Evolutionary conservation across 64 coral and sea anemone genomes (phyloP).

Genomic region (Platygyra sinensis): DNA sequence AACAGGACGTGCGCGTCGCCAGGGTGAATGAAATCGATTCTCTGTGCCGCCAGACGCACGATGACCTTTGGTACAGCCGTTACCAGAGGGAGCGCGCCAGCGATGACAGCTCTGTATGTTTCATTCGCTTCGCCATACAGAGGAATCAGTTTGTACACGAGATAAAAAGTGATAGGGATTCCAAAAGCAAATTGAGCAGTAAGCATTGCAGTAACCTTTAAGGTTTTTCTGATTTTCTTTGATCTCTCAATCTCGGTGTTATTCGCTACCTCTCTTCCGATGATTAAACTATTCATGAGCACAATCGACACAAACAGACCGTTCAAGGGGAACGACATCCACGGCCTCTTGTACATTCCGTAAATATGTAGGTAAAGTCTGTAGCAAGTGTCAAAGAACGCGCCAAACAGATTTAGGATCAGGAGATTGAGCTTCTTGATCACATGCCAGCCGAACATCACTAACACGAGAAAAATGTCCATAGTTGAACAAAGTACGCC

Average conservation of each 20-base stretch:
- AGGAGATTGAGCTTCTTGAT: slow-evolving; percentile 72
- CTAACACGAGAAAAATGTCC: slow-evolving; percentile 40
- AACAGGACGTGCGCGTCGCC: slow-evolving; percentile 54
- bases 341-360: slow-evolving; percentile 58
- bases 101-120: slow-evolving; percentile 43
- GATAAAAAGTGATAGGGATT: slow-evolving; percentile 19
- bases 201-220: slow-evolving; percentile 44
- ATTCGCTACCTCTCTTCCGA: slow-evolving; percentile 39
- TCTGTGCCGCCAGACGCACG: slow-evolving; percentile 64
- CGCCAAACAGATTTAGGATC: slow-evolving; percentile 57
- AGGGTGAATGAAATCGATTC: slow-evolving; percentile 46
- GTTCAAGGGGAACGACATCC: slow-evolving; percentile 75
- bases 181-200: slow-evolving; percentile 61
- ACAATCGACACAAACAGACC: slow-evolving; percentile 18
- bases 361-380: slow-evolving; percentile 63
- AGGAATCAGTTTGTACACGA: slow-evolving; percentile 57
- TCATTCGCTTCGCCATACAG: slow-evolving; percentile 44
- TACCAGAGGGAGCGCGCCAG: slow-evolving; percentile 40
- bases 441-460: slow-evolving; percentile 55
- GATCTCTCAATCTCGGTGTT: not conserved
- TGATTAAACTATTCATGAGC: slow-evolving; percentile 53
- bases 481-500: slow-evolving; percentile 57
- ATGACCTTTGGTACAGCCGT: slow-evolving; percentile 61
- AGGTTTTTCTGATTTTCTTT: slow-evolving; percentile 1
- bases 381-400: slow-evolving; percentile 69